Percentiles rank a stretch among this genome's conserved stretches.
Conservation (phyloP, 2,797 vertebrate species). For the Channallabes apus region DNA sequence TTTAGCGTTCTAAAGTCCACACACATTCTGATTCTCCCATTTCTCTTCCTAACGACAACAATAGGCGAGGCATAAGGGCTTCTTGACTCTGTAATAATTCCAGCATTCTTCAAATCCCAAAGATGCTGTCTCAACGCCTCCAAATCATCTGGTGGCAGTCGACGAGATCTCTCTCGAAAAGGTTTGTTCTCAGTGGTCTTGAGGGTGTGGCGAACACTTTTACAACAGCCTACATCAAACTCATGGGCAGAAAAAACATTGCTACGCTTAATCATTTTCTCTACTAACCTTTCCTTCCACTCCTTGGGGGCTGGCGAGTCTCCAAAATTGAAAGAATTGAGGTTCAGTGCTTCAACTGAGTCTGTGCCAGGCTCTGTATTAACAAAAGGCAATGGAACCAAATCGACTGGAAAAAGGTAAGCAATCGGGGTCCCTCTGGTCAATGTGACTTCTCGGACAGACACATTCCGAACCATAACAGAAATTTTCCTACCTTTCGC, state of each 20-base stretch:
- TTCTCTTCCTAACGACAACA: not conserved
- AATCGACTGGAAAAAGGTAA: too few species aligned
- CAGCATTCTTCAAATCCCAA: not conserved
- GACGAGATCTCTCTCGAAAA: not conserved
- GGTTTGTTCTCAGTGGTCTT: too few species aligned
- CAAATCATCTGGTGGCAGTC: not conserved
- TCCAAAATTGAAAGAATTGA: constrained; percentile 28
- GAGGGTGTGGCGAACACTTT: too few species aligned
- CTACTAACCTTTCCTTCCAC: not conserved
- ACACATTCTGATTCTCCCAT: not conserved
- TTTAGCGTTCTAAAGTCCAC: not conserved
- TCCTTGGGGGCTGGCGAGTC: constrained; percentile 12
- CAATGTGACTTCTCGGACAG: not conserved
- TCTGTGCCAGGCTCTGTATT: not conserved
- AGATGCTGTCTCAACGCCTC: not conserved
- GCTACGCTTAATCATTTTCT: not conserved
- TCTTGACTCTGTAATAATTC: not conserved
- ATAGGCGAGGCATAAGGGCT: not conserved
- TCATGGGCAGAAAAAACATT: constrained; percentile 17
- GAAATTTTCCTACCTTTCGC: not conserved
- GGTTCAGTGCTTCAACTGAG: not conserved
- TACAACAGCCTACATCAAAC: constrained; percentile 26
- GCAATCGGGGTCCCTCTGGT: too few species aligned
- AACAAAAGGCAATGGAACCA: too few species aligned
- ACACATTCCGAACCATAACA: constrained; percentile 20